Conservation (phyloP, 2,888 invertebrate genomes). For the Gymnosoma rotundatum region DNA sequence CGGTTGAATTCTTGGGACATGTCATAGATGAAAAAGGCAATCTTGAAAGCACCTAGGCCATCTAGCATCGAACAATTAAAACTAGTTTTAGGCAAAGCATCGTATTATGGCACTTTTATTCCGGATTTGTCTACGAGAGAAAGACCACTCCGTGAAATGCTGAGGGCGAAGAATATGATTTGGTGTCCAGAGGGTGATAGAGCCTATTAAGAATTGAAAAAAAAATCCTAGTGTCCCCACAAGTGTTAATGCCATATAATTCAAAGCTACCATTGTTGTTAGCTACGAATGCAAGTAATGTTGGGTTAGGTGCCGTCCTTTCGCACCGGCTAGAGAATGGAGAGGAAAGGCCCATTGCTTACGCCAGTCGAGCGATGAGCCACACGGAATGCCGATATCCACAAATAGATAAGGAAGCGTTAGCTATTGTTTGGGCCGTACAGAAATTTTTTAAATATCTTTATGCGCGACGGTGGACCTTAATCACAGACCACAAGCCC, state of each 20-base stretch:
- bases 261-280: neutral
- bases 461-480: slow-evolving; percentile 2
- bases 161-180: neutral
- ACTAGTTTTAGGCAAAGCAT: slow-evolving; percentile 10
- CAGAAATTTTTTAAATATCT: neutral
- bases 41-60: neutral
- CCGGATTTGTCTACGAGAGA: slow-evolving; percentile 10
- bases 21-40: too few species aligned
- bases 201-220: neutral
- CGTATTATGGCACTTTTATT: slow-evolving; percentile 9
- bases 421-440: neutral
- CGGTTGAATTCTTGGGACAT: too few species aligned
- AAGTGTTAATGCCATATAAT: slow-evolving; percentile 10
- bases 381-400: neutral
- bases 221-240: neutral
- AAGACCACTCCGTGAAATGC: slow-evolving; percentile 23
- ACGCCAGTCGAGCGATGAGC: neutral
- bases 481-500: neutral
- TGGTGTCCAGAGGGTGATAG: neutral
- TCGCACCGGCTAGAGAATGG: slow-evolving; percentile 1
- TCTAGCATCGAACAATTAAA: slow-evolving; percentile 35
- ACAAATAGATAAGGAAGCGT: neutral
- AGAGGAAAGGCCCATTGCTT: neutral
- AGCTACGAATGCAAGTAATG: neutral
- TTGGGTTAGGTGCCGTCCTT: neutral